A percentile compares a stretch with the other conserved stretches of the same genome.
Conservation (phyloP, 2,888 invertebrate genomes). For the Tridacna gigas region DNA sequence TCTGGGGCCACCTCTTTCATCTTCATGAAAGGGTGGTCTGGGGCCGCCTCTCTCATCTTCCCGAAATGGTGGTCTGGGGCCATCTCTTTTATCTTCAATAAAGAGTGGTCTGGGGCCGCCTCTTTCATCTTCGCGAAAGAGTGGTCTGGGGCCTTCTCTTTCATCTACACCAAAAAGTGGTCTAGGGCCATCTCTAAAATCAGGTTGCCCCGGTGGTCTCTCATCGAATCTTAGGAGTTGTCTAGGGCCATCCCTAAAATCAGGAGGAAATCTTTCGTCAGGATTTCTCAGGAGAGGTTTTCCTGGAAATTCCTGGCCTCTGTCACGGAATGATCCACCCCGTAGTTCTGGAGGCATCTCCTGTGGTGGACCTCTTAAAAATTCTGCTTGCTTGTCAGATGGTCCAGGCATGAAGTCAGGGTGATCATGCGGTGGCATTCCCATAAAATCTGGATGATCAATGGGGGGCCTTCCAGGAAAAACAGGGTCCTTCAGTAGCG, state of each 20-base stretch:
- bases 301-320: not conserved
- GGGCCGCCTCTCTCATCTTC: too few species aligned
- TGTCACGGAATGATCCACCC: not conserved
- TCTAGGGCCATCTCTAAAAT: not conserved
- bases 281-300: not conserved
- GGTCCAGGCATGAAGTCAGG: not conserved
- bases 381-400: not conserved
- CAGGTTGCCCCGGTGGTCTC: conserved; percentile 1
- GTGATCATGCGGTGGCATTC: not conserved
- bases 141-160: too few species aligned
- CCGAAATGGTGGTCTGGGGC: too few species aligned
- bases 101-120: too few species aligned
- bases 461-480: not conserved
- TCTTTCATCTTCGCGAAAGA: too few species aligned
- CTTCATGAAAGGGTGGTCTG: too few species aligned
- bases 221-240: not conserved
- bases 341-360: not conserved
- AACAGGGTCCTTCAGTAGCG: not conserved
- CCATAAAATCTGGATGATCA: not conserved
- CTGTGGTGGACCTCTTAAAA: not conserved
- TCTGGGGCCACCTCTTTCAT: too few species aligned
- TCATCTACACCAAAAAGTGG: too few species aligned
- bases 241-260: not conserved
- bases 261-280: not conserved
- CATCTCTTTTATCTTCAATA: too few species aligned